Percentiles rank a stretch among this genome's conserved stretches.
These are phyloP conservation scores for Scomber colias DNA, from an alignment of 2,113 vertebrate genomes.

Conservation along the genomic window DNA sequence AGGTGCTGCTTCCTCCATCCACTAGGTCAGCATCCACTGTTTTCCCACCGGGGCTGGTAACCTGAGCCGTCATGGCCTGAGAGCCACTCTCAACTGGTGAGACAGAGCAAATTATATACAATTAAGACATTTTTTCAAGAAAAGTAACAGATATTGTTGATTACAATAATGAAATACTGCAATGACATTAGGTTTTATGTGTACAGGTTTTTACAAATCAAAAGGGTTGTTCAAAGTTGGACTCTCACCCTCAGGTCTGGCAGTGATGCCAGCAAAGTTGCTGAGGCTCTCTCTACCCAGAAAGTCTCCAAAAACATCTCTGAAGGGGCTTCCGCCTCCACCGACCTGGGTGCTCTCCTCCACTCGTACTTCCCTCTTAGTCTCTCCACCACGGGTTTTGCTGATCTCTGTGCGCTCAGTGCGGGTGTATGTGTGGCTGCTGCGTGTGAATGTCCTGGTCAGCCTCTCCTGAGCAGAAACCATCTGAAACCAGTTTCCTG, in stretches of 20 bases:
- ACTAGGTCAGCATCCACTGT: constrained; percentile 91
- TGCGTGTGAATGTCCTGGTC: constrained; percentile 94
- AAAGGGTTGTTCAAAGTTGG: neutral
- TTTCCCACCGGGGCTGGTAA: constrained; percentile 94
- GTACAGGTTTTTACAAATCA: neutral
- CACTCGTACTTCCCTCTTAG: constrained; percentile 94
- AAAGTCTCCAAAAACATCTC: constrained; percentile 93
- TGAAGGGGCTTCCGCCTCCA: constrained; percentile 92
- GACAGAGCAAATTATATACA: constrained; percentile 12
- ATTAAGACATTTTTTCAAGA: neutral
- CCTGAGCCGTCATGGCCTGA: constrained; percentile 93
- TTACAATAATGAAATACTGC: neutral
- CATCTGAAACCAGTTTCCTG: constrained; percentile 99
- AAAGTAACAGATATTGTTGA: neutral
- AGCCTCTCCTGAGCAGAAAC: constrained; percentile 97
- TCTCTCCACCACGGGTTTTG: constrained; percentile 94
- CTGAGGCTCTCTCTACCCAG: constrained; percentile 91
- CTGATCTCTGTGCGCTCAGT: constrained; percentile 98
- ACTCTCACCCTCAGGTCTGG: constrained; percentile 90
- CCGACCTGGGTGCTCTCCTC: constrained; percentile 96
- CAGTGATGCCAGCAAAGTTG: constrained; percentile 87
- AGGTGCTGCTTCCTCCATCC: constrained; percentile 92
- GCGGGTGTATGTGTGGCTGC: constrained; percentile 97
- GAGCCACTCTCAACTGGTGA: constrained; percentile 86
- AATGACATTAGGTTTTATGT: neutral